Evolutionary conservation across 2,113 vertebrate genomes (phyloP).

Genomic region (Ophthalmolycus amberensis): DNA sequence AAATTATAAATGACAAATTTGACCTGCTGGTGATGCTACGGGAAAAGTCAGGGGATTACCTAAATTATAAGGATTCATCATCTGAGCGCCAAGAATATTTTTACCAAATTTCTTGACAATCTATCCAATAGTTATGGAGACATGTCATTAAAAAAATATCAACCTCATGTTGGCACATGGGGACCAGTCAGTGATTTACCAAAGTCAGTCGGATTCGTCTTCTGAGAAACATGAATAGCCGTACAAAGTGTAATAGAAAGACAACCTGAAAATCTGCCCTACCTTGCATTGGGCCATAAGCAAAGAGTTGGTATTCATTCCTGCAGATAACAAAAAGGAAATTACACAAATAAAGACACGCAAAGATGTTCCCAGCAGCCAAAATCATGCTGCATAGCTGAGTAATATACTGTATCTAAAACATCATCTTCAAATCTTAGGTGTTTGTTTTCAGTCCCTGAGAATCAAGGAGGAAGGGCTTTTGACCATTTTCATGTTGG

Average conservation of each 20-base stretch:
- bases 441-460: conserved; percentile 14
- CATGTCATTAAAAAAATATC: not conserved
- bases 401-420: conserved; percentile 7
- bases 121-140: not conserved
- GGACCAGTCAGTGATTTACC: not conserved
- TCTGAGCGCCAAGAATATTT: not conserved
- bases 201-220: not conserved
- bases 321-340: not conserved
- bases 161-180: not conserved
- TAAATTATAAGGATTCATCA: not conserved
- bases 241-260: not conserved
- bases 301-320: not conserved
- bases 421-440: conserved; percentile 11
- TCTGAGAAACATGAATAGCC: not conserved
- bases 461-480: conserved; percentile 29
- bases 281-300: not conserved
- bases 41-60: not conserved
- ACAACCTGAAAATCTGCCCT: not conserved
- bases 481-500: conserved; percentile 43
- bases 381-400: not conserved
- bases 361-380: not conserved
- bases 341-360: not conserved
- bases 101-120: not conserved
- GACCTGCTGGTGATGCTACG: not conserved
- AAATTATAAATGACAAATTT: not conserved